Percentiles rank a stretch among this genome's conserved stretches.
Conservation (phyloP, 2,888 invertebrate genomes). For the Drosophila affinis region DNA sequence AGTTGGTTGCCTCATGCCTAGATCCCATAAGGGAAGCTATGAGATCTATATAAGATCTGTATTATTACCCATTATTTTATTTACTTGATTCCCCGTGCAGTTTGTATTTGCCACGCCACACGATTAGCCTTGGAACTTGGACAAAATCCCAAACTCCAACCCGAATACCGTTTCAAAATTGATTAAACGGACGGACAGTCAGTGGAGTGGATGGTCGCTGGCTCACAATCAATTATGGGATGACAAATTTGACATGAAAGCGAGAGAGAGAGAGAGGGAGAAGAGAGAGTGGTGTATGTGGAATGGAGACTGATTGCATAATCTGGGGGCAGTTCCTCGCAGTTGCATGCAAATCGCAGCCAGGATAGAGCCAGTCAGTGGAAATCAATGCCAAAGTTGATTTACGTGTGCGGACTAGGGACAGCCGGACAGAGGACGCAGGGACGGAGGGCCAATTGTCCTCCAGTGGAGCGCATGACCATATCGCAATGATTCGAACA, state of each 20-base stretch:
- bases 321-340: constrained; percentile 69
- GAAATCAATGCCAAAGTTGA: constrained; percentile 76
- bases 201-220: constrained; percentile 49
- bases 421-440: not conserved
- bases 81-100: not conserved
- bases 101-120: too few species aligned
- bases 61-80: not conserved
- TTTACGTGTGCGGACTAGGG: constrained; percentile 69
- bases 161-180: constrained; percentile 51
- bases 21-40: too few species aligned
- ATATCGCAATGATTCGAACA: constrained; percentile 50
- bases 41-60: not conserved
- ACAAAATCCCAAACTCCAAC: not conserved
- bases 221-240: constrained; percentile 73
- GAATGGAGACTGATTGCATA: constrained; percentile 53
- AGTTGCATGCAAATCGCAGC: constrained; percentile 52
- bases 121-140: not conserved
- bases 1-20: too few species aligned
- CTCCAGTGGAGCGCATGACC: constrained; percentile 57
- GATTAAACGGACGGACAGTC: constrained; percentile 67
- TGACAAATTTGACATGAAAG: constrained; percentile 67
- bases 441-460: constrained; percentile 57
- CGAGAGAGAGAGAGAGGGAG: not conserved
- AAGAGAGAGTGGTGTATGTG: constrained; percentile 12
- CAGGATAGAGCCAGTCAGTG: constrained; percentile 37